phyloP scores from a whole-genome alignment of 92 coral and sea anemone genomes.

The Zoanthus sociatus region DNA sequence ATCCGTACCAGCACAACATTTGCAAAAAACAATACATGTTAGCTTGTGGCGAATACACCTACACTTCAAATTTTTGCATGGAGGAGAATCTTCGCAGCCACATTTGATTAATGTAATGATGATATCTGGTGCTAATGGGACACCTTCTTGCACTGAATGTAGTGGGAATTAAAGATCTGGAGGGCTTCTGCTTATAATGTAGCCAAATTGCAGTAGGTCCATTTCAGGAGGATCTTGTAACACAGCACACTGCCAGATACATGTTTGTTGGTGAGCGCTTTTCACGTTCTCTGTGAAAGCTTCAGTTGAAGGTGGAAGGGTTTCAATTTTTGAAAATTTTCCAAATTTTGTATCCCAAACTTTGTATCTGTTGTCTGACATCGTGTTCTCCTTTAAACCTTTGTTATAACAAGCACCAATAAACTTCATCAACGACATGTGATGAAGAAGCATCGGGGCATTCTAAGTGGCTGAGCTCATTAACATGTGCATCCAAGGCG shows the following conservation, averaged over 20 bases:
- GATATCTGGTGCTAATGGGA: not conserved
- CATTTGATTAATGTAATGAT: not conserved
- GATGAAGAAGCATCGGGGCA: not conserved
- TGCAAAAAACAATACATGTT: not conserved
- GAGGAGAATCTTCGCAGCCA: not conserved
- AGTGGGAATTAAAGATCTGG: not conserved
- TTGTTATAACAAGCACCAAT: not conserved
- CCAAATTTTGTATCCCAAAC: not conserved
- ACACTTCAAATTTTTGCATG: not conserved
- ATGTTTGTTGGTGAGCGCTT: not conserved
- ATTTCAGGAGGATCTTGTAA: not conserved
- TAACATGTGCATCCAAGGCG: no score
- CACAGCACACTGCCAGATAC: not conserved
- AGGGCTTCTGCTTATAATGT: not conserved
- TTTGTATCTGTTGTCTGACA: not conserved
- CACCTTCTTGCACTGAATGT: not conserved
- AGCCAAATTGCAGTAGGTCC: not conserved
- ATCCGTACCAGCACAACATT: not conserved
- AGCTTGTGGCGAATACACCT: not conserved
- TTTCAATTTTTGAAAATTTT: not conserved
- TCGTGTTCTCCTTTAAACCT: not conserved
- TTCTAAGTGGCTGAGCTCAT: not conserved
- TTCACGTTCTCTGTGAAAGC: not conserved
- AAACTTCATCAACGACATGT: not conserved
- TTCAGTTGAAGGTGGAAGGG: not conserved